Base-by-base conservation (phyloP, 2,888 invertebrate genomes). In the Drosophila heteroneura region DNA sequence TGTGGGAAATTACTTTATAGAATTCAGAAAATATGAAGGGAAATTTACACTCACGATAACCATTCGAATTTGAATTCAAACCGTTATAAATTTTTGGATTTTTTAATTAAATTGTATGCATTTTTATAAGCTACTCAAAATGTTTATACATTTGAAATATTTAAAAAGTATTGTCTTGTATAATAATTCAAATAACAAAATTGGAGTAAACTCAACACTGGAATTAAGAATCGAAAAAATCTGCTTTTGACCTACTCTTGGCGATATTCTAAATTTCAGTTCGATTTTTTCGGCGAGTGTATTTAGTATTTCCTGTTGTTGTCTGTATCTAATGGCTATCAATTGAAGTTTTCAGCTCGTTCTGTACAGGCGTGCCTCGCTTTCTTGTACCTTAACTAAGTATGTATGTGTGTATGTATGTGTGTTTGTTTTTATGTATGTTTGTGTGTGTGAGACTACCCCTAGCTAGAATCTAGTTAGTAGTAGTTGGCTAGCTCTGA, bases 321-420 rank as follows among this genome's bases (percentile, higher is more conserved):
- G 22, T 26, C 47, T 78, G 51, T 76, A 47, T 53, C 65, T 71
- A 70, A 22, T 22, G 57, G 28, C 59, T 58, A 58, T 26, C 59
- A 47, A 32, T 65, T 53, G 51, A 65, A 65, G 41, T 47, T 30
- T 77, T 73, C 61, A 74, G 66, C 74, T 76, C 54, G 53, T 58
- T 62, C 32, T 52, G 60, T 52, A 87, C 87, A 82, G 82, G 87
- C 81, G 60, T 89, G 83, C 83, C 82, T 88, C 81, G 82, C 84
- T 70, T 81, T 68, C 65, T 49, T 65, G 60, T 77, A 71, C 75
- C 74, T 75, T 80, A 66, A 54, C 53, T 66, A 65, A 66, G 56
- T 65, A 65, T n/a, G 6, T n/a, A 39, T 57, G 28, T 39, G 19
- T 37, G 10, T 19, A 6, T 26, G 26, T 26, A 28, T 35, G 30